Evolutionary conservation across 1,140 invertebrate genomes (phyloP).

Genomic region (Ceratosolen fusciceps): DNA sequence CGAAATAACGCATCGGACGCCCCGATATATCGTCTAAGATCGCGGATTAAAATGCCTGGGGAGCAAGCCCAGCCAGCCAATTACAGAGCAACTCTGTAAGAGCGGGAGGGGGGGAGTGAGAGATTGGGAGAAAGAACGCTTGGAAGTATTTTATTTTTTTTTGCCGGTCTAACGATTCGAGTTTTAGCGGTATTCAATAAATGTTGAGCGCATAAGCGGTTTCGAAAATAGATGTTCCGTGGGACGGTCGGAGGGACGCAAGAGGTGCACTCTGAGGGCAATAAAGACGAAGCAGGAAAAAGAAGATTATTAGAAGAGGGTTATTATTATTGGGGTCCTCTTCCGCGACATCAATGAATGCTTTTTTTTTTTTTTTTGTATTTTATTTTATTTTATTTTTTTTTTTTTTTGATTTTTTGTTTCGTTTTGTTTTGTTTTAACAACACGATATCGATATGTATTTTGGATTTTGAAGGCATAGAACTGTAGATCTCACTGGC

Average conservation of each 20-base stretch:
- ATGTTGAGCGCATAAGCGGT: not conserved
- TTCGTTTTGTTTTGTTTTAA: constrained; percentile 3
- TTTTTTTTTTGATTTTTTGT: too few species aligned
- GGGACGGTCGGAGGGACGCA: not conserved
- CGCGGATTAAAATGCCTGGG: too few species aligned
- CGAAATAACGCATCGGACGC: constrained; percentile 55
- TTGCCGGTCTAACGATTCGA: not conserved
- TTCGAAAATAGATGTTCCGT: constrained; percentile 2
- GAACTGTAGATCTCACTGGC: too few species aligned
- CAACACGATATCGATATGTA: constrained; percentile 35
- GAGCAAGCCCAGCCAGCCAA: too few species aligned
- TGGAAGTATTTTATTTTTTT: constrained; percentile 29
- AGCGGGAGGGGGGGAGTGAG: too few species aligned
- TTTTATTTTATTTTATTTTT: too few species aligned
- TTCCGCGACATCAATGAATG: too few species aligned
- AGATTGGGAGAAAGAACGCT: too few species aligned
- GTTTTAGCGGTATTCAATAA: not conserved
- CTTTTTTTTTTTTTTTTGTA: too few species aligned
- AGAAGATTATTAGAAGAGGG: not conserved
- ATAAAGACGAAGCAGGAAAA: not conserved
- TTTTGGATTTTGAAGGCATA: constrained; percentile 20
- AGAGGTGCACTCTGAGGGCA: too few species aligned
- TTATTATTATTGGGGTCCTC: too few species aligned
- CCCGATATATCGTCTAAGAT: constrained; percentile 51
- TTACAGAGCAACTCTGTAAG: too few species aligned